Evolutionary conservation across 2,888 invertebrate species (phyloP).

Genomic region (Celastrina argiolus): DNA sequence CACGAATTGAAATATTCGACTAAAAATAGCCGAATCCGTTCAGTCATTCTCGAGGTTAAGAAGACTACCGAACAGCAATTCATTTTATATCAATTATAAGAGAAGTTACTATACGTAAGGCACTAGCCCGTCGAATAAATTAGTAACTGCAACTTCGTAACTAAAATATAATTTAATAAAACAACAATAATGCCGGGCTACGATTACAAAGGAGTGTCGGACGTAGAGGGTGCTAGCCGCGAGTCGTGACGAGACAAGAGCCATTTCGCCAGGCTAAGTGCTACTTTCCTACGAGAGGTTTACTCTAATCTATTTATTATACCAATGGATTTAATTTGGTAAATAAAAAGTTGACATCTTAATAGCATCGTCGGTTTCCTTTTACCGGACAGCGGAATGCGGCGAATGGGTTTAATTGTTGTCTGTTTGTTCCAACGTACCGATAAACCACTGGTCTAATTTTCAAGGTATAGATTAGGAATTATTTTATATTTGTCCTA

Average conservation of each 20-base stretch:
- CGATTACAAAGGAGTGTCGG: background rate
- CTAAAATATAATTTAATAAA: background rate
- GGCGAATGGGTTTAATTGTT: too few relatives aligned
- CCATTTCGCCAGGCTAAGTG: slow-evolving; percentile 1
- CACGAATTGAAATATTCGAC: too few relatives aligned
- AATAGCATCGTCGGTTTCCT: background rate
- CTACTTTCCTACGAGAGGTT: background rate
- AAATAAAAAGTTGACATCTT: background rate
- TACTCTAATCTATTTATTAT: background rate
- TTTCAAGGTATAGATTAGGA: too few relatives aligned
- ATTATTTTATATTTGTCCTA: too few relatives aligned
- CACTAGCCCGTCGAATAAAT: background rate
- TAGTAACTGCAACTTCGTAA: background rate
- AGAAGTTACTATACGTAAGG: too few relatives aligned
- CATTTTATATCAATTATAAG: too few relatives aligned
- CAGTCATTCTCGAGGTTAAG: too few relatives aligned
- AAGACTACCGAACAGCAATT: too few relatives aligned
- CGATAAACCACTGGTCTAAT: too few relatives aligned
- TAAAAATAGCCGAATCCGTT: too few relatives aligned
- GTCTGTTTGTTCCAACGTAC: too few relatives aligned
- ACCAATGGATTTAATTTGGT: background rate
- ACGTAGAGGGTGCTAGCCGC: background rate
- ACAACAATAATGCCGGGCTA: background rate
- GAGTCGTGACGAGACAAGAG: background rate
- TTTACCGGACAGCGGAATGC: too few relatives aligned